Evolutionary conservation across 2,888 invertebrate genomes (phyloP), one percentile per base, ranked within the genome.

Genomic region (Xylocampa areola): DNA sequence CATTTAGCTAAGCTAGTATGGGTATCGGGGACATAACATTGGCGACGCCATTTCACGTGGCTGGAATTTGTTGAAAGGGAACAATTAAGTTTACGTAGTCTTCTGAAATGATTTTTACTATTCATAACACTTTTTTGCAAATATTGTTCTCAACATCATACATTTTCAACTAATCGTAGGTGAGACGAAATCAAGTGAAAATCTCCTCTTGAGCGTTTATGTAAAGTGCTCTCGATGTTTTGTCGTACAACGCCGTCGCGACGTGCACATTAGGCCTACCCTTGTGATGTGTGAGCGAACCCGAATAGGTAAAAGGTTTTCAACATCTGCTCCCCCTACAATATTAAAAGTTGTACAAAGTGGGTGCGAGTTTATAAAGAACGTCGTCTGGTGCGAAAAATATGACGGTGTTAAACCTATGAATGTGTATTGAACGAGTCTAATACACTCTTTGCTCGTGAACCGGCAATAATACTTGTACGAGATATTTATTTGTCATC

Each of bases 291-390:
- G 81, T 80, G 82, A 85, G 76, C 72, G 79, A 85, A 17, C 49
- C 58, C 60, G 30, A 70, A 75, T 70, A 75, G 85, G 87, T 87
- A 89, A 90, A 89, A 90, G 90, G 87, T 85, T 88, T 82, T 82
- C 82, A 82, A 83, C 90, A 90, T 88, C 89, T 90, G 89, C 87
- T 85, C 88, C 88, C 89, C 82, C 78, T 84, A 85, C 84, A 82
- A 87, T 90, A 90, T 90, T 89, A 89, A 89, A 89, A 88, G 80
- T 86, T 86, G 76, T 82, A 77, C 82, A 76, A 74, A 85, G 82
- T 86, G 81, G 77, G 79, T 71, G 81, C 68, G 82, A 88, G 82
- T 85, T 86, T 85, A 88, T 88, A 88, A 88, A 86, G 87, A 87
- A 80, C 73, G 53, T 50, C 64, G 65, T 53, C 68, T 66, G 61